These are phyloP conservation scores for Chelonus formosanus DNA, from an alignment of 2,888 invertebrate genomes.

Conservation along the genomic window DNA sequence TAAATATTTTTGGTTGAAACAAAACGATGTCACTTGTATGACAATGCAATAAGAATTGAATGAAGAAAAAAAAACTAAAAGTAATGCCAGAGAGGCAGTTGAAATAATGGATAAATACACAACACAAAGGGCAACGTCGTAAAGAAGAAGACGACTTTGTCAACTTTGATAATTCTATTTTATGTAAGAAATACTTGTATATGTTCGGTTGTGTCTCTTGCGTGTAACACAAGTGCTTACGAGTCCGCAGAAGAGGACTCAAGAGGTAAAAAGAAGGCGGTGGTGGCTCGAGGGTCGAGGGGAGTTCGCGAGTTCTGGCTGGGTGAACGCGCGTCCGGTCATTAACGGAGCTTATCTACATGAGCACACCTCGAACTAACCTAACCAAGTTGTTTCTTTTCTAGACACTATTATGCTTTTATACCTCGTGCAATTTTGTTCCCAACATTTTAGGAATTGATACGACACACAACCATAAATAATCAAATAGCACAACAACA, in stretches of 20 bases:
- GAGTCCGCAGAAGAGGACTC: conserved; percentile 24
- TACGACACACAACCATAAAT: too few species aligned
- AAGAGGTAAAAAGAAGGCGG: conserved; percentile 39
- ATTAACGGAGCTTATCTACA: conserved; percentile 66
- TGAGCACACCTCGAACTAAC: conserved; percentile 65
- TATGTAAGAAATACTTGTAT: conserved; percentile 4
- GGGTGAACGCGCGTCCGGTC: conserved; percentile 66
- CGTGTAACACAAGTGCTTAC: conserved; percentile 1
- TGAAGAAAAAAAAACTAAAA: conserved; percentile 23
- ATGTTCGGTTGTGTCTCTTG: background rate
- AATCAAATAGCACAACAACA: conserved; percentile 25
- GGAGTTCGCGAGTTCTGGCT: conserved; percentile 62
- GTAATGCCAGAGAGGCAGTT: conserved; percentile 39
- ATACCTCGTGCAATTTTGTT: background rate
- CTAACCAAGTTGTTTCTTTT: conserved; percentile 52
- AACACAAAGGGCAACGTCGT: background rate
- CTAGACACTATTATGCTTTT: conserved; percentile 20
- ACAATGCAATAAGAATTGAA: conserved; percentile 13
- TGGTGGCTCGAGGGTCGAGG: conserved; percentile 43
- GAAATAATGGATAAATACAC: conserved; percentile 33
- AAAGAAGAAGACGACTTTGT: background rate
- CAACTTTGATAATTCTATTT: conserved; percentile 1
- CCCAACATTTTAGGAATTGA: background rate
- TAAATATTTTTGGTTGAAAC: conserved; percentile 9
- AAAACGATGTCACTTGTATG: conserved; percentile 4